A percentile compares a stretch with the other conserved stretches of the same genome.
Evolutionary conservation across 2,797 vertebrate genomes (phyloP).

Genomic region (Sarcoramphus papa): DNA sequence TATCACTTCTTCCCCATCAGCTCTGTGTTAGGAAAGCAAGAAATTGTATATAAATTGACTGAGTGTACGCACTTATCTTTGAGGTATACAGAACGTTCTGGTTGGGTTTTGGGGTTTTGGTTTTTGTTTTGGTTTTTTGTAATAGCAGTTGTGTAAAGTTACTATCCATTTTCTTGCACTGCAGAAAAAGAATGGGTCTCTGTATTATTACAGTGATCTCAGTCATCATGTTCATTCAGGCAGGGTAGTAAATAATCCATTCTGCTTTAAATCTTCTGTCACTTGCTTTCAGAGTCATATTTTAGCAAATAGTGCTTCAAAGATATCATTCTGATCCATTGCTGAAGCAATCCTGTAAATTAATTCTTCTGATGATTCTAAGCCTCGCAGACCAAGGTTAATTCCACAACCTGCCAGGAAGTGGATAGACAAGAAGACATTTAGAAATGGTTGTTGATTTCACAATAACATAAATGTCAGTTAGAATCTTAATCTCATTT

Average conservation of each 20-base stretch:
- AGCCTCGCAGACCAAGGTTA: conserved; percentile 78
- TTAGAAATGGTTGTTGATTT: not conserved
- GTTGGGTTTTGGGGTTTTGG: not conserved
- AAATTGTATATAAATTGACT: not conserved
- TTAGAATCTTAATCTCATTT: not conserved
- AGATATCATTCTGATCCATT: conserved; percentile 77
- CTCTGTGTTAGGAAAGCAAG: not conserved
- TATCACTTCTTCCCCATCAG: not conserved
- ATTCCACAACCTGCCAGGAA: conserved; percentile 76
- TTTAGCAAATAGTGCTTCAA: conserved; percentile 78
- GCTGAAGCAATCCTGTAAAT: conserved; percentile 80
- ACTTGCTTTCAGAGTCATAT: conserved; percentile 79
- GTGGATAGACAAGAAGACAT: not conserved
- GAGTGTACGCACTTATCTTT: not conserved
- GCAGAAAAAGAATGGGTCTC: not conserved
- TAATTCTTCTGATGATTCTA: conserved; percentile 79
- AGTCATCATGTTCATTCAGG: conserved; percentile 66
- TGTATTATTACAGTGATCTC: not conserved
- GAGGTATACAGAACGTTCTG: not conserved
- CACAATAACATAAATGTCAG: not conserved
- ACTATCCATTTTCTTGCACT: not conserved
- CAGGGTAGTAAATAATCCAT: conserved; percentile 72
- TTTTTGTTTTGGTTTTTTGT: not conserved
- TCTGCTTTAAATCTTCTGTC: conserved; percentile 77
- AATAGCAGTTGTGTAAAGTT: not conserved